Evolutionary conservation across 1,140 invertebrate species (phyloP), one percentile per base, ranked within the genome.

Genomic region (Myzus persicae): DNA sequence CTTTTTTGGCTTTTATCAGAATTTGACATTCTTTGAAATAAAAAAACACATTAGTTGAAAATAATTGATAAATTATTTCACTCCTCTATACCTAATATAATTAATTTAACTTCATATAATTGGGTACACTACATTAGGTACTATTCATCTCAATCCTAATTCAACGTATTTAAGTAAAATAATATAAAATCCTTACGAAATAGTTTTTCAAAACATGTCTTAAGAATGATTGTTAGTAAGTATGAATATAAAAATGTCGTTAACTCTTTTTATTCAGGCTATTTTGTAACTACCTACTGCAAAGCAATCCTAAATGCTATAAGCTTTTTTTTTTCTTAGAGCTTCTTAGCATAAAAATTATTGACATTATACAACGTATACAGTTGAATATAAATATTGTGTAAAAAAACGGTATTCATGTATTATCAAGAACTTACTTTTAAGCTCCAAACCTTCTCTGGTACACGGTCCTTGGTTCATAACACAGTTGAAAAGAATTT

Each of bases 401-500:
- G 31, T 67, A 67, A n/a, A 67, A 67, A 76, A 76, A 76, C 14
- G 14, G 31, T 76, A n/a, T 76, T 76, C n/a, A 42, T 84, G n/a
- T n/a, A 11, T 84, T 26, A 40, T 40, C 40, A 40, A 24, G 40
- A 9, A 95, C 95, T 95, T 94, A 96, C 96, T 95, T 95, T 96
- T 96, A 0, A 96, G 94, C 94, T 96, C 95, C 26, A 94, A 94
- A 7, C 95, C 96, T 88, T 96, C 96, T 1, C 95, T 94, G 1
- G 96, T 96, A 94, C 96, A 96, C 26, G 95, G 94, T 90, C 95
- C 96, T 93, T 95, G 95, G 76, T 96, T 96, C 94, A 96, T 94
- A 46, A 96, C 94, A 94, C 96, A 96, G 67, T 96, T 95, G 85
- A 96, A 95, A 94, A 96, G 96, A 93, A 95, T 95, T 91, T 95